A percentile compares a stretch with the other conserved stretches of the same genome.
phyloP scores from a whole-genome alignment of 2,888 invertebrate species.

The Pteria penguin region DNA sequence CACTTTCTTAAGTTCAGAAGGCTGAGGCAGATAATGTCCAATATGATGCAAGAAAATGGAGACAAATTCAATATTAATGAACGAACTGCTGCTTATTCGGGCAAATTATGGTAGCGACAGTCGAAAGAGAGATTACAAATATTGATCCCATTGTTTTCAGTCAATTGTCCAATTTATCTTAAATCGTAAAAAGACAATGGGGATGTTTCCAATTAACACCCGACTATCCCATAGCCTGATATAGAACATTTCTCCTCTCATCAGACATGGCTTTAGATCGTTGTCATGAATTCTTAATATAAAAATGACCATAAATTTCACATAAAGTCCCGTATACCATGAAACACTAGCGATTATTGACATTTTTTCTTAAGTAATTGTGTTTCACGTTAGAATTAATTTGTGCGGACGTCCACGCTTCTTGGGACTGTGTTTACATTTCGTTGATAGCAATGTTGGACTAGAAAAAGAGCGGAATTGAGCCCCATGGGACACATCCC shows the following conservation, averaged over 20 bases:
- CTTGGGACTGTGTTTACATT: conserved; percentile 6
- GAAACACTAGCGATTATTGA: neutral
- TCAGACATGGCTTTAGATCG: neutral
- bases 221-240: neutral
- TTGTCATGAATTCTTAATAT: neutral
- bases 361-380: conserved; percentile 1
- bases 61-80: too few relatives aligned
- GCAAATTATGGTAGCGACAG: too few relatives aligned
- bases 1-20: too few relatives aligned
- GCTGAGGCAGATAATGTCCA: too few relatives aligned
- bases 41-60: too few relatives aligned
- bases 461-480: neutral
- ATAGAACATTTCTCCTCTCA: neutral
- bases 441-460: neutral
- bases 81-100: too few relatives aligned
- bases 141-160: too few relatives aligned
- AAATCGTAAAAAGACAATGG: too few relatives aligned
- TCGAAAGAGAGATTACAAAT: too few relatives aligned
- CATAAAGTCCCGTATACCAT: neutral
- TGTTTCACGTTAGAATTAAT: neutral
- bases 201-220: neutral
- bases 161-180: too few relatives aligned
- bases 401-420: neutral
- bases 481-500: neutral
- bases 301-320: neutral